phyloP scores from a whole-genome alignment of 2,113 vertebrate species.

The Drymodes brunneopygia region DNA sequence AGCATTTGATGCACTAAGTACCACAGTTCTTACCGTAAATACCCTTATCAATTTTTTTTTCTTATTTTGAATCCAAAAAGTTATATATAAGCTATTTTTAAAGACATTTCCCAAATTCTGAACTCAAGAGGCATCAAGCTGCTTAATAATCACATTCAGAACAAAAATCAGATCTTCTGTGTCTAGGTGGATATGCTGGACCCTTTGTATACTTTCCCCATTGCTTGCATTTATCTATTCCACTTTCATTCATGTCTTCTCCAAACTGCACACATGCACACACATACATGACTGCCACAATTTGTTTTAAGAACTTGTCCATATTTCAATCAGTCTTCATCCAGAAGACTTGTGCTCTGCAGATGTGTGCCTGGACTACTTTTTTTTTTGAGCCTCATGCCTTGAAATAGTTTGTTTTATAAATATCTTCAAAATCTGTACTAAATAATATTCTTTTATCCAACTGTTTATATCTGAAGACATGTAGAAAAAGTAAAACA shows the following conservation, averaged over 20 bases:
- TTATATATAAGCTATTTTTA: neutral
- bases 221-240: neutral
- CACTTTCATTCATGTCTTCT: neutral
- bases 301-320: neutral
- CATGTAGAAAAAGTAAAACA: neutral
- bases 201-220: neutral
- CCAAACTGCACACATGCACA: neutral
- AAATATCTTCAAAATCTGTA: neutral
- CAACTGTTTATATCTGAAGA: neutral
- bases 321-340: neutral
- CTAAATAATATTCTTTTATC: neutral
- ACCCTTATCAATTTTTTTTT: neutral
- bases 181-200: neutral
- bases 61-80: neutral
- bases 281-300: neutral
- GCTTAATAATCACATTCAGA: neutral
- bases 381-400: neutral
- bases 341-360: neutral
- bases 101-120: neutral
- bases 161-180: neutral
- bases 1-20: neutral
- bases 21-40: neutral
- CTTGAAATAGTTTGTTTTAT: neutral
- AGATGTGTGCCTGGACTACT: neutral
- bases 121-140: neutral